Percentiles rank a stretch among this genome's conserved stretches.
Conservation (phyloP, 2,797 vertebrate genomes). For the Kryptolebias ocellatus region DNA sequence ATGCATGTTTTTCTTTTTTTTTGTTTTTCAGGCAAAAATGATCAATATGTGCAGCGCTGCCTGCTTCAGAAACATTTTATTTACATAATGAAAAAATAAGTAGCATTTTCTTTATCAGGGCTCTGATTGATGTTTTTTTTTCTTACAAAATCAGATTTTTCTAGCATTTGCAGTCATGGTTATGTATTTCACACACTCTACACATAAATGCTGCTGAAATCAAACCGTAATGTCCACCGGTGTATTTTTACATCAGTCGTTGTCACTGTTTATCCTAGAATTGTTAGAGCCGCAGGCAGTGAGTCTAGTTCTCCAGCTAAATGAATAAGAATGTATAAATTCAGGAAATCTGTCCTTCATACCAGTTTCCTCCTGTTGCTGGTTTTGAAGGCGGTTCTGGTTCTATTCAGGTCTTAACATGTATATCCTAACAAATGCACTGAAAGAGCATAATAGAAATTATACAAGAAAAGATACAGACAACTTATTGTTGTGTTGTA, state of each 20-base stretch:
- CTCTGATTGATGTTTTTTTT: conserved; percentile 18
- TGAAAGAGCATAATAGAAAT: too few relatives aligned
- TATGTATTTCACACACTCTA: neutral
- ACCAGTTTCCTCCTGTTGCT: neutral
- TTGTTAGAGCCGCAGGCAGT: too few relatives aligned
- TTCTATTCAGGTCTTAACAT: too few relatives aligned
- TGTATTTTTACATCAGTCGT: too few relatives aligned
- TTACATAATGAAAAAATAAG: conserved; percentile 4
- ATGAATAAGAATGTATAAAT: neutral
- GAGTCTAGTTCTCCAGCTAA: too few relatives aligned
- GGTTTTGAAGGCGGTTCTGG: neutral
- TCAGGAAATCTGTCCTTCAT: neutral
- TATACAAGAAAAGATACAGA: too few relatives aligned
- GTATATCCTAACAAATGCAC: too few relatives aligned
- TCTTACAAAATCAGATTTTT: neutral
- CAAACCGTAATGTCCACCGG: too few relatives aligned
- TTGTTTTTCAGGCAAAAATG: conserved; percentile 2
- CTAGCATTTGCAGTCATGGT: neutral
- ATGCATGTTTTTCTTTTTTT: neutral
- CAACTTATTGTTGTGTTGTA: too few relatives aligned
- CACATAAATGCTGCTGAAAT: too few relatives aligned
- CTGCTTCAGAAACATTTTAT: conserved; percentile 24
- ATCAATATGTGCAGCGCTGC: conserved; percentile 15
- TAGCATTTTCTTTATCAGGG: neutral
- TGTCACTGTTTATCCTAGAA: too few relatives aligned